phyloP scores from a whole-genome alignment of 1,140 invertebrate genomes.

The Phymorhynchus buccinoides region DNA sequence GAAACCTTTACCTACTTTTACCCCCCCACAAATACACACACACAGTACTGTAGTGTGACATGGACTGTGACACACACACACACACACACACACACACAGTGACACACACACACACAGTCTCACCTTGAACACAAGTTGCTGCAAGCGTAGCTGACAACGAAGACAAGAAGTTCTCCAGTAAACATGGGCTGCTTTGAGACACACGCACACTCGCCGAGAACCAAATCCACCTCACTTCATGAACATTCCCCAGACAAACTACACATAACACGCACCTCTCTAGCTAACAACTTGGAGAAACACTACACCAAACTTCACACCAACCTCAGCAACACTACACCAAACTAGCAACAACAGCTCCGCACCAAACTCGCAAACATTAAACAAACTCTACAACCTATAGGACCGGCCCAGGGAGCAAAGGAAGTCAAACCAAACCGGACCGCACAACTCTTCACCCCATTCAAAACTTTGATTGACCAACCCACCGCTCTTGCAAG shows the following conservation, averaged over 20 bases:
- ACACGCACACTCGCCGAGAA: not conserved
- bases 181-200: not conserved
- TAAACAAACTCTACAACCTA: not conserved
- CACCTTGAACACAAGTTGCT: slow-evolving; percentile 10
- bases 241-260: not conserved
- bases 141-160: not conserved
- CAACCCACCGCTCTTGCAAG: no score
- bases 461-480: slow-evolving; percentile 11
- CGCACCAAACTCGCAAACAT: not conserved
- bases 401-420: not conserved
- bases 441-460: not conserved
- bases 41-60: no score
- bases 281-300: no score
- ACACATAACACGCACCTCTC: not conserved
- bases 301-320: no score
- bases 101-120: not conserved
- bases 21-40: no score
- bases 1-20: no score
- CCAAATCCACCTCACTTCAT: not conserved
- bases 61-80: no score
- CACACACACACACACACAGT: no score
- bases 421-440: not conserved
- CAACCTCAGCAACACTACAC: no score
- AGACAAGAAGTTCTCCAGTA: not conserved
- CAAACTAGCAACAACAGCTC: not conserved